Conservation (phyloP, 2,113 vertebrate species). For the Butorides virescens region DNA sequence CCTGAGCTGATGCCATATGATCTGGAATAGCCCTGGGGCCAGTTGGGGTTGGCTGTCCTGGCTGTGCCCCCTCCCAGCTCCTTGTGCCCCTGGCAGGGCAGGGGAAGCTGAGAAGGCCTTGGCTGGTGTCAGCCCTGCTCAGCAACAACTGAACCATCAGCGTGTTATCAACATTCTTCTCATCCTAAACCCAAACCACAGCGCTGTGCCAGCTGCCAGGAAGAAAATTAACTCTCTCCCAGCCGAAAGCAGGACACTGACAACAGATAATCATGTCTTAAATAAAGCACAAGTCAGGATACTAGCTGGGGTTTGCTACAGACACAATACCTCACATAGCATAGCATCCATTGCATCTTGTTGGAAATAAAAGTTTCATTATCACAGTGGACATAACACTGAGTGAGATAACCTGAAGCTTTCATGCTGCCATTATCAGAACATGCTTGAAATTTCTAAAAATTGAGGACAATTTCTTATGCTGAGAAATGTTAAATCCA, state of each 20-base stretch:
- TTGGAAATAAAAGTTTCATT: slow-evolving; percentile 43
- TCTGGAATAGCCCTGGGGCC: no score
- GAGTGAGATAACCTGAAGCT: slow-evolving; percentile 16
- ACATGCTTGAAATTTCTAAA: slow-evolving; percentile 13
- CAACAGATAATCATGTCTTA: slow-evolving; percentile 26
- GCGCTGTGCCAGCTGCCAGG: no score
- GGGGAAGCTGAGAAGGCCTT: no score
- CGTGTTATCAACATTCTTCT: no score
- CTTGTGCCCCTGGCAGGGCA: no score
- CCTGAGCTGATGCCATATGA: no score
- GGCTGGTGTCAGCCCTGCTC: no score
- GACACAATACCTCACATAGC: not conserved
- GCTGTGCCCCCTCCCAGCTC: no score
- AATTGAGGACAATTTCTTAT: slow-evolving; percentile 52
- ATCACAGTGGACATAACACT: not conserved
- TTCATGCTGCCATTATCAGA: slow-evolving; percentile 27
- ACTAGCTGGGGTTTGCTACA: not conserved
- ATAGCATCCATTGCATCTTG: not conserved
- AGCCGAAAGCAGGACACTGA: not conserved
- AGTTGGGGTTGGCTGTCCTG: no score
- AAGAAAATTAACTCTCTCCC: no score
- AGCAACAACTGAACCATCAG: no score
- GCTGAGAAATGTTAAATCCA: slow-evolving; percentile 42
- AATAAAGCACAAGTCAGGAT: not conserved
- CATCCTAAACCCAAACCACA: no score